Conservation (phyloP, 1,140 invertebrate genomes). For the Rhagoletis pomonella region DNA sequence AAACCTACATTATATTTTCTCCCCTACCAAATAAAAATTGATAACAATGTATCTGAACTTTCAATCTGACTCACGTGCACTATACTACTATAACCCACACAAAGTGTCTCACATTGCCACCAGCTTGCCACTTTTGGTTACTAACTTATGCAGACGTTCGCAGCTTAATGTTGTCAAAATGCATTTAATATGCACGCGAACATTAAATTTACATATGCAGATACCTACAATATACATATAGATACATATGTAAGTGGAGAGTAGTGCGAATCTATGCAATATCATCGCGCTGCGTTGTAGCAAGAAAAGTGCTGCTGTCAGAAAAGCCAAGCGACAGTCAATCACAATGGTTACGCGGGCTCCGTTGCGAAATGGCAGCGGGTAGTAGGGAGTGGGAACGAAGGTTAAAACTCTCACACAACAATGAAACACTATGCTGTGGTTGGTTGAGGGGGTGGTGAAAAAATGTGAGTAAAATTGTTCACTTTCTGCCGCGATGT, state of each 20-base stretch:
- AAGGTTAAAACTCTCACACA: background rate
- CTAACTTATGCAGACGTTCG: conserved; percentile 9
- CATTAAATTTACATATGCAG: background rate
- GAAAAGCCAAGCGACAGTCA: conserved; percentile 25
- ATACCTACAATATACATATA: background rate
- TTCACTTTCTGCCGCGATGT: background rate
- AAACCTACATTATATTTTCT: too few species aligned
- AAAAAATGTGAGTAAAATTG: background rate
- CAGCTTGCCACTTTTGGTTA: background rate
- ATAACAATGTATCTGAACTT: too few species aligned
- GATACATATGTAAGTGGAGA: background rate
- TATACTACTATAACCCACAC: background rate
- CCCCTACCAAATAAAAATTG: too few species aligned
- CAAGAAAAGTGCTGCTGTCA: conserved; percentile 27
- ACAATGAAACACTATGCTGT: conserved; percentile 1
- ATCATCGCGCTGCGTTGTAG: background rate
- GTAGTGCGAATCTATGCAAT: background rate
- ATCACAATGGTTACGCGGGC: conserved; percentile 8
- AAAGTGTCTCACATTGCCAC: background rate
- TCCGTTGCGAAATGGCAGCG: too few species aligned
- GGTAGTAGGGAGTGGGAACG: too few species aligned
- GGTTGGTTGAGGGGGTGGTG: background rate
- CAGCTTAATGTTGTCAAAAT: conserved; percentile 27
- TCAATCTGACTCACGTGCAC: too few species aligned
- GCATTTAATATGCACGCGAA: background rate